These are phyloP conservation scores for Endotricha flammealis DNA, from an alignment of 2,888 invertebrate genomes.

Conservation along the genomic window DNA sequence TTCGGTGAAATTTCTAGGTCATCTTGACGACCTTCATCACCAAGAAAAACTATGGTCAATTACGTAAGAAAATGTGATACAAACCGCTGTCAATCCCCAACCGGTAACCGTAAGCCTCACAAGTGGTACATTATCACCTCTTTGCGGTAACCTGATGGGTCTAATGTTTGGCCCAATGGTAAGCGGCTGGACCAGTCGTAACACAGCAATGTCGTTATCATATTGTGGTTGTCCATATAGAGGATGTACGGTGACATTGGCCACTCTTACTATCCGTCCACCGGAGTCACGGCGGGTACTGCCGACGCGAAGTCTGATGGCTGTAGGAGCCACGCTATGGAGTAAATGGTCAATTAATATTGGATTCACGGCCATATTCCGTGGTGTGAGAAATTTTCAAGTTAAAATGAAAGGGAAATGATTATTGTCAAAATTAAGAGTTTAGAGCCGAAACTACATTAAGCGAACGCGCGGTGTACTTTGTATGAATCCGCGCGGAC, in stretches of 20 bases:
- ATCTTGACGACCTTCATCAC: no score
- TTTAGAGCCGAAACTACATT: no score
- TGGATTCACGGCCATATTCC: no score
- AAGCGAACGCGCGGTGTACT: no score
- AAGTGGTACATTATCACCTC: conserved; percentile 52
- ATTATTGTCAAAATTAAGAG: no score
- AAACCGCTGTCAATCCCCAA: conserved; percentile 70
- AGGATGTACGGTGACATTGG: conserved; percentile 56
- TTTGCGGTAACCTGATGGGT: conserved; percentile 51
- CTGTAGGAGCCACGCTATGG: conserved; percentile 40
- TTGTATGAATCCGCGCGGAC: no score
- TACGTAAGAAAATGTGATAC: no score
- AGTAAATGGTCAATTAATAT: no score
- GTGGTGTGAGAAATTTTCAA: no score
- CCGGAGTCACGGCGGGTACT: conserved; percentile 67
- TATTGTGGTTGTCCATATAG: conserved; percentile 58
- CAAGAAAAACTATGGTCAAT: no score
- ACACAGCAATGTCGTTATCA: conserved; percentile 66
- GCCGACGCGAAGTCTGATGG: conserved; percentile 61
- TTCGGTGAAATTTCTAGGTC: no score
- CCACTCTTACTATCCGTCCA: conserved; percentile 56
- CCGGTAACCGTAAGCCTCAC: conserved; percentile 66
- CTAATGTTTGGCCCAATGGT: conserved; percentile 45
- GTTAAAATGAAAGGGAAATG: no score
- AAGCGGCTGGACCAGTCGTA: conserved; percentile 51